Evolutionary conservation across 1,140 invertebrate species (phyloP).

Genomic region (Drosophila ironensis): DNA sequence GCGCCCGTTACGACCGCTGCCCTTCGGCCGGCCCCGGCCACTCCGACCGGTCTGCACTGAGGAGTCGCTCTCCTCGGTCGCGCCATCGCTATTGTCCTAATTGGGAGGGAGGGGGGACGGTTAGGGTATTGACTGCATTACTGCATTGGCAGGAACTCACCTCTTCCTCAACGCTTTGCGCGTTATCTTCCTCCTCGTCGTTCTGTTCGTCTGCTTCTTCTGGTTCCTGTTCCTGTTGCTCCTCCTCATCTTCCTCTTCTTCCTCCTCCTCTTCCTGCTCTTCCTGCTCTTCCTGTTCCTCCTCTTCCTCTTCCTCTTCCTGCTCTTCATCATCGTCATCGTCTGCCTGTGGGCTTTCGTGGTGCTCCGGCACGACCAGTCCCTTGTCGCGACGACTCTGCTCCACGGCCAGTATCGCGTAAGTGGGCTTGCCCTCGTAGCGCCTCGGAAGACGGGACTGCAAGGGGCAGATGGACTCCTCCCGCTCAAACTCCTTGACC

Average conservation of each 20-base stretch:
- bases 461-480: slow-evolving; percentile 65
- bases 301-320: slow-evolving; percentile 3
- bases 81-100: slow-evolving; percentile 10
- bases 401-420: slow-evolving; percentile 76
- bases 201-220: background rate
- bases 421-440: slow-evolving; percentile 75
- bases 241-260: background rate
- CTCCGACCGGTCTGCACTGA: slow-evolving; percentile 5
- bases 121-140: too few relatives aligned
- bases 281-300: background rate
- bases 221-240: slow-evolving; percentile 9
- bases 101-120: background rate
- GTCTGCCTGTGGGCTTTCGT: slow-evolving; percentile 13
- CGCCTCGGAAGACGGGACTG: slow-evolving; percentile 57
- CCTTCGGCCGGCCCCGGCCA: slow-evolving; percentile 6
- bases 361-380: slow-evolving; percentile 53
- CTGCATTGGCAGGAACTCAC: too few relatives aligned
- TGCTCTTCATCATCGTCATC: slow-evolving; percentile 13
- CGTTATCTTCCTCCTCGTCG: slow-evolving; percentile 6
- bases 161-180: background rate
- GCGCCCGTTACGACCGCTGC: slow-evolving; percentile 5
- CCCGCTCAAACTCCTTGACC: slow-evolving; percentile 80
- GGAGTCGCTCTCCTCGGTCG: slow-evolving; percentile 19
- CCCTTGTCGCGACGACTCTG: slow-evolving; percentile 62
- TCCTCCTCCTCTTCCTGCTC: slow-evolving; percentile 11